Conservation (phyloP, 2,888 invertebrate genomes). For the Tanypteryx hageni region DNA sequence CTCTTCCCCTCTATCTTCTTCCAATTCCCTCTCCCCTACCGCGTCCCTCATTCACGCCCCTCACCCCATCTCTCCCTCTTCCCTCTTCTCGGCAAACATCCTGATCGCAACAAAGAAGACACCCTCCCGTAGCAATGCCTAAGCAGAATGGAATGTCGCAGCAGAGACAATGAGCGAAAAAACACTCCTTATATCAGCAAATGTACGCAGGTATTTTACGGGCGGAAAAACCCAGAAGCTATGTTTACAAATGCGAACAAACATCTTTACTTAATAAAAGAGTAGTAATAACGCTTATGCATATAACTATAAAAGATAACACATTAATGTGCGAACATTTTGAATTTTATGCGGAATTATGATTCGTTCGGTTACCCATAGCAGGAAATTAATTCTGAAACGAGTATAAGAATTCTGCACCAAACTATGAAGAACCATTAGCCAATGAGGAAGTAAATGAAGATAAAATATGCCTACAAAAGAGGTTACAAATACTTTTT, state of each 20-base stretch:
- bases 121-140: neutral
- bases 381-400: no score
- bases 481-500: no score
- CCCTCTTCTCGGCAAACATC: neutral
- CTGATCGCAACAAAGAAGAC: constrained; percentile 3
- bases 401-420: no score
- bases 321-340: no score
- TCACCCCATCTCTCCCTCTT: neutral
- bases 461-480: no score
- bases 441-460: no score
- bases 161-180: neutral
- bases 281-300: no score
- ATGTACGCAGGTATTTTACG: neutral
- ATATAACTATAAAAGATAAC: no score
- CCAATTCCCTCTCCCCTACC: neutral
- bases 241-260: neutral
- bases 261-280: neutral
- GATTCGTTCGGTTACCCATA: no score
- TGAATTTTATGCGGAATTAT: no score
- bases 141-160: constrained; percentile 7
- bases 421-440: no score
- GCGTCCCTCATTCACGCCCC: no score
- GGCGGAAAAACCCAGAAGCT: neutral
- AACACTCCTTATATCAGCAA: neutral
- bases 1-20: neutral